Evolutionary conservation across 2,888 invertebrate species (phyloP), one percentile per base, ranked within the genome.

Genomic region (Lordiphosa fenestrarum): DNA sequence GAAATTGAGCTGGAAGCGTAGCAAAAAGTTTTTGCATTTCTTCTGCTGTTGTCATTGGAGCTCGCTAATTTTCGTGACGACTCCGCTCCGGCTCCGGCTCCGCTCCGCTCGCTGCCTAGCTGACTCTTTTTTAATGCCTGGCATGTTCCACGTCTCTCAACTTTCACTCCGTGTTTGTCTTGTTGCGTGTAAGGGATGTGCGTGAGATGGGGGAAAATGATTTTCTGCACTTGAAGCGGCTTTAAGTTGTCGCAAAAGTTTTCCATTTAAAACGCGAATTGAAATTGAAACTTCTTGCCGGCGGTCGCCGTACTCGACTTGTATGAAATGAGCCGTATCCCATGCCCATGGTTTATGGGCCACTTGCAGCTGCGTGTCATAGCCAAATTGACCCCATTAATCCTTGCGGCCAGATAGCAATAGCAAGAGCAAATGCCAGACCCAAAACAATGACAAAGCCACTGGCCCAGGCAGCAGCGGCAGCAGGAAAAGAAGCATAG

Each of bases 311-410:
- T 67, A 71, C 39, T 52, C 53, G 59, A 33, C 49, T 37, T 38
- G 67, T 69, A 56, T 63, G 67, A 71, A 71, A 80, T 71, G 71
- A 71, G 64, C 69, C 69, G 71, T 71, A 53, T 55, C 49, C 37
- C 41, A 37, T 30, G 55, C 41, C 47, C 54, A 69, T 74, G 65
- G 55, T 74, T 78, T 71, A 69, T 78, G 69, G 65, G 44, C 44
- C 44, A 59, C 63, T 49, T 55, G 48, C 49, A 46, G 51, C 64
- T 53, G 64, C 66, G 55, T 69, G 76, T 71, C 84, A 77, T 72
- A 85, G 73, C 77, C 82, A 87, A 87, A 87, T 86, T 87, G 86
- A 84, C 78, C 84, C 80, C 80, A 84, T 84, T 84, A 78, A 84
- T 82, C 73, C 72, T 66, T 53, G 65, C 49, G 66, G 59, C 53